A percentile compares a stretch with the other conserved stretches of the same genome.
These are phyloP conservation scores for Palythoa heliodiscus DNA, from an alignment of 92 coral and sea anemone species.

Conservation along the genomic window DNA sequence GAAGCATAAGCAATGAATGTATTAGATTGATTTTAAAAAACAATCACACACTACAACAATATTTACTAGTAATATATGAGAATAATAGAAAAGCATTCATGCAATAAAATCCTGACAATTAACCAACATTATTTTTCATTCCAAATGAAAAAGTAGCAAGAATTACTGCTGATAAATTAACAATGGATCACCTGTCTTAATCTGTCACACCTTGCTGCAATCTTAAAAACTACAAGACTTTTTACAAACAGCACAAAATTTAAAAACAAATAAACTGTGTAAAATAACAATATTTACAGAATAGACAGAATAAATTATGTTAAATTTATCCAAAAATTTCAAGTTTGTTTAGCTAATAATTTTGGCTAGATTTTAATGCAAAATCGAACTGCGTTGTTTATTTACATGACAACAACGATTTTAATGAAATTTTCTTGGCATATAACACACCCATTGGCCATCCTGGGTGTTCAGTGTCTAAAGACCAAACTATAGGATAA, in stretches of 20 bases:
- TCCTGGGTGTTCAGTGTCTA: background rate
- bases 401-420: constrained; percentile 17
- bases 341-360: background rate
- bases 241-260: background rate
- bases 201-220: background rate
- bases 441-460: constrained; percentile 22
- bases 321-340: background rate
- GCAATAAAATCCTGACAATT: background rate
- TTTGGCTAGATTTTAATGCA: background rate
- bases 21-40: background rate
- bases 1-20: background rate
- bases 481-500: background rate
- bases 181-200: constrained; percentile 20
- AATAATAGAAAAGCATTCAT: background rate
- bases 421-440: background rate
- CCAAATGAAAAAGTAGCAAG: background rate
- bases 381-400: background rate
- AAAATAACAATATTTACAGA: background rate
- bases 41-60: background rate
- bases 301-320: background rate
- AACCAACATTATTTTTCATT: background rate
- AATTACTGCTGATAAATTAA: background rate
- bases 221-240: background rate
- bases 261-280: background rate
- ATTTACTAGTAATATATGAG: background rate